Percentiles rank a stretch among this genome's conserved stretches.
Evolutionary conservation across 2,113 vertebrate species (phyloP).

Genomic region (Centropus bengalensis): DNA sequence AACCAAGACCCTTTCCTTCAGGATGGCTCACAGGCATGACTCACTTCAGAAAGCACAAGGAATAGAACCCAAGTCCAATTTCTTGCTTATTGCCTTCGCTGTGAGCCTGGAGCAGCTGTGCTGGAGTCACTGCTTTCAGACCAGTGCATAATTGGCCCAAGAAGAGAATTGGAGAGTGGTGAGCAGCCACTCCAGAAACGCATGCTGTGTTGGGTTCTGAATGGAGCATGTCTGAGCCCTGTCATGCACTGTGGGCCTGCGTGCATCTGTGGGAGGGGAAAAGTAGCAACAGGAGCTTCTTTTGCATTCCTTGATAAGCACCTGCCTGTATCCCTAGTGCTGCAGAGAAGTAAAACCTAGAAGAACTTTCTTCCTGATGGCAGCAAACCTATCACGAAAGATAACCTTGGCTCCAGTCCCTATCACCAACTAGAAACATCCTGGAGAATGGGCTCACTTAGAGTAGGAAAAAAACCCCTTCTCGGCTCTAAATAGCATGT

Average conservation of each 20-base stretch:
- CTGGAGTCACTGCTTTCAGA: not conserved
- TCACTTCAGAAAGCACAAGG: not conserved
- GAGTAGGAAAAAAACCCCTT: not conserved
- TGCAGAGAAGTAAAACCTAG: not conserved
- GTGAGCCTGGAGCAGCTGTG: not conserved
- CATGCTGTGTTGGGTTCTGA: fast-evolving
- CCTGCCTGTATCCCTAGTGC: not conserved
- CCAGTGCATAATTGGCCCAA: not conserved
- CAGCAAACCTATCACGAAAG: not conserved
- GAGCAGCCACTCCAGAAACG: not conserved
- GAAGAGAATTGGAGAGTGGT: not conserved
- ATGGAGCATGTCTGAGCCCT: not conserved
- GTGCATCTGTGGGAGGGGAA: not conserved
- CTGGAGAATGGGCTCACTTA: not conserved
- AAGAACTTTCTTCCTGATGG: not conserved
- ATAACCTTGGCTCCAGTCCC: not conserved
- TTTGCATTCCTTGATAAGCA: not conserved
- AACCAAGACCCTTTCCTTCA: not conserved
- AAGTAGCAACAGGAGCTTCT: not conserved
- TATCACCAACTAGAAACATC: not conserved
- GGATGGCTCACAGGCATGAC: not conserved
- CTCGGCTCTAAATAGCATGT: not conserved
- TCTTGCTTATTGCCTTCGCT: not conserved
- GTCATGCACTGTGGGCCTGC: fast-evolving
- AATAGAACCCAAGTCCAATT: not conserved